Percentiles rank a stretch among this genome's conserved stretches.
Conservation (phyloP, 2,888 invertebrate species). For the Pristionchus japonicus region DNA sequence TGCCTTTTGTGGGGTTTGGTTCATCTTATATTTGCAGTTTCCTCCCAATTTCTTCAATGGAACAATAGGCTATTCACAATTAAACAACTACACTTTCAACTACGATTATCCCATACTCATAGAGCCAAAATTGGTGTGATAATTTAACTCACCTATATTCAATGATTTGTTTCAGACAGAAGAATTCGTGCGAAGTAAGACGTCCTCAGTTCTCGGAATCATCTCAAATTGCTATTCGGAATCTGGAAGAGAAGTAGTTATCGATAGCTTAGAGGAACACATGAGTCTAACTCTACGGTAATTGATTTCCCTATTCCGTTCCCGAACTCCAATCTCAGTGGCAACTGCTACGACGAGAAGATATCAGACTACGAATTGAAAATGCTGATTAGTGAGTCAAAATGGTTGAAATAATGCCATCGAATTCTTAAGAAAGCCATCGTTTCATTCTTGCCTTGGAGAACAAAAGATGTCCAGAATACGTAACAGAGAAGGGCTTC, state of each 20-base stretch:
- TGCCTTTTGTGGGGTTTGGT: background rate
- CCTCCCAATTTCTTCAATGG: slow-evolving; percentile 25
- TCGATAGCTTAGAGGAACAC: background rate
- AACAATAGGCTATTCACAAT: background rate
- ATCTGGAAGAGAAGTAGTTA: background rate
- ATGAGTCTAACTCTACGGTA: background rate
- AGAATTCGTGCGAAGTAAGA: background rate
- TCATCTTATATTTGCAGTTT: background rate
- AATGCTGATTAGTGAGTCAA: background rate
- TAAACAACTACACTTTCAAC: background rate
- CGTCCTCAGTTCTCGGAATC: background rate
- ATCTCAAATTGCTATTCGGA: background rate
- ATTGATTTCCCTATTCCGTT: background rate
- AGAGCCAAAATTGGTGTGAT: background rate
- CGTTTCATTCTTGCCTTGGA: slow-evolving; percentile 11
- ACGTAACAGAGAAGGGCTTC: slow-evolving; percentile 5
- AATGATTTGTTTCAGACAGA: background rate
- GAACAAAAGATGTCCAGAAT: background rate
- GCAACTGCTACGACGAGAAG: background rate
- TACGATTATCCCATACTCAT: background rate
- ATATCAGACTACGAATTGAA: background rate
- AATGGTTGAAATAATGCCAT: background rate
- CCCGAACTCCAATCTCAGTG: background rate
- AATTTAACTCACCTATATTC: no score
- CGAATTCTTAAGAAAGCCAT: background rate